These are phyloP conservation scores for Dascillus cervinus DNA, from an alignment of 2,888 invertebrate species.

Conservation along the genomic window DNA sequence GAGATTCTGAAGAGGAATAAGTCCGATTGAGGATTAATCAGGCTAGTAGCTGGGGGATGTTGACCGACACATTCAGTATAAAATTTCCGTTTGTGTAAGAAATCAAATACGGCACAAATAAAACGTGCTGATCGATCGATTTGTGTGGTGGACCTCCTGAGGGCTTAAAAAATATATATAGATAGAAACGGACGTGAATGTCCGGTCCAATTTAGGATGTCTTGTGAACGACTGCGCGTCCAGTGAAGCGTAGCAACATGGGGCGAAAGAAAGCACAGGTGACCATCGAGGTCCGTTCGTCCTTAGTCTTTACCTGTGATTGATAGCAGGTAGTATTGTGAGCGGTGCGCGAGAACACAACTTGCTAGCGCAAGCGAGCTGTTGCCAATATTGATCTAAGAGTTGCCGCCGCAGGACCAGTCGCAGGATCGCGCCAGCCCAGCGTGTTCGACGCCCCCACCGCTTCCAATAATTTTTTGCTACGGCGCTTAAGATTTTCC, in stretches of 20 bases:
- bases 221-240: too few relatives aligned
- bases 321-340: constrained; percentile 17
- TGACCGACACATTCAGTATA: too few relatives aligned
- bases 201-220: too few relatives aligned
- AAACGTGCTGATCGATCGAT: too few relatives aligned
- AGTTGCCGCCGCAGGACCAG: constrained; percentile 33
- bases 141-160: too few relatives aligned
- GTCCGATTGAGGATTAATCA: too few relatives aligned
- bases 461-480: constrained; percentile 18
- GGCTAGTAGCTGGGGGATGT: too few relatives aligned
- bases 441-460: constrained; percentile 22
- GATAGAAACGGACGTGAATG: too few relatives aligned
- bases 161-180: too few relatives aligned
- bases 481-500: constrained; percentile 21
- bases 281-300: background rate
- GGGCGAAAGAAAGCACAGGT: constrained; percentile 5
- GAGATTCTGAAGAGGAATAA: too few relatives aligned
- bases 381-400: constrained; percentile 39
- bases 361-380: constrained; percentile 23
- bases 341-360: constrained; percentile 20
- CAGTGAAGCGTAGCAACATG: constrained; percentile 9
- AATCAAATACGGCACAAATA: too few relatives aligned
- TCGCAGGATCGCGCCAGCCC: constrained; percentile 34
- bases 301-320: constrained; percentile 13
- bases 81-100: too few relatives aligned